Evolutionary conservation across 2,113 vertebrate genomes (phyloP).

Genomic region (Coturnix japonica): DNA sequence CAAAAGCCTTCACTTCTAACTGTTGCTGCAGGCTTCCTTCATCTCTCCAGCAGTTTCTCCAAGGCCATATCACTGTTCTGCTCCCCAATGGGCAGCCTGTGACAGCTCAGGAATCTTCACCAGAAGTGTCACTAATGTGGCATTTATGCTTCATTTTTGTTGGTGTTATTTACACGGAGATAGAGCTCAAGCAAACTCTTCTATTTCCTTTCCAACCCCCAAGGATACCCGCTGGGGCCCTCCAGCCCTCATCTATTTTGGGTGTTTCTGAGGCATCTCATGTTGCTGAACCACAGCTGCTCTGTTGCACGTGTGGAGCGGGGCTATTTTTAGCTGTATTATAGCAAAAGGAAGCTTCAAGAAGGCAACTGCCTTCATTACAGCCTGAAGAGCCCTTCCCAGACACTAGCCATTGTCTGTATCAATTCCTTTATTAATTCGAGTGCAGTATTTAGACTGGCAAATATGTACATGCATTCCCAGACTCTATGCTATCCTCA

Average conservation of each 20-base stretch:
- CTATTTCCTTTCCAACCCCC: background rate
- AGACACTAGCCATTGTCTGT: constrained; percentile 19
- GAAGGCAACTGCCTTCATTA: constrained; percentile 7
- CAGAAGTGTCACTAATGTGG: background rate
- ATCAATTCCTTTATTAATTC: constrained; percentile 38
- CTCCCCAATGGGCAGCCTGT: background rate
- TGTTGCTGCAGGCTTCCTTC: background rate
- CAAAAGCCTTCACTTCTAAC: background rate
- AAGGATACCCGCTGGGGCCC: background rate
- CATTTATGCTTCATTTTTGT: background rate
- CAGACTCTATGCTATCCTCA: background rate
- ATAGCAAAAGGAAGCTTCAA: background rate
- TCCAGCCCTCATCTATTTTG: background rate
- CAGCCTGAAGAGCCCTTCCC: constrained; percentile 15
- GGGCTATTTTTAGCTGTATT: constrained; percentile 29
- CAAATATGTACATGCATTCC: background rate
- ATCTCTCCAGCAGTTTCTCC: background rate
- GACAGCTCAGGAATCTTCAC: background rate
- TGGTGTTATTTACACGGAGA: constrained; percentile 13
- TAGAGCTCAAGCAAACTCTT: background rate
- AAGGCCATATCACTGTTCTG: background rate
- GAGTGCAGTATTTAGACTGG: background rate
- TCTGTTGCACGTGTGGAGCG: background rate
- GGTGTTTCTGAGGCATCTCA: background rate
- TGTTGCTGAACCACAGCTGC: background rate